Evolutionary conservation across 1,140 invertebrate species (phyloP).

Genomic region (Apis florea): DNA sequence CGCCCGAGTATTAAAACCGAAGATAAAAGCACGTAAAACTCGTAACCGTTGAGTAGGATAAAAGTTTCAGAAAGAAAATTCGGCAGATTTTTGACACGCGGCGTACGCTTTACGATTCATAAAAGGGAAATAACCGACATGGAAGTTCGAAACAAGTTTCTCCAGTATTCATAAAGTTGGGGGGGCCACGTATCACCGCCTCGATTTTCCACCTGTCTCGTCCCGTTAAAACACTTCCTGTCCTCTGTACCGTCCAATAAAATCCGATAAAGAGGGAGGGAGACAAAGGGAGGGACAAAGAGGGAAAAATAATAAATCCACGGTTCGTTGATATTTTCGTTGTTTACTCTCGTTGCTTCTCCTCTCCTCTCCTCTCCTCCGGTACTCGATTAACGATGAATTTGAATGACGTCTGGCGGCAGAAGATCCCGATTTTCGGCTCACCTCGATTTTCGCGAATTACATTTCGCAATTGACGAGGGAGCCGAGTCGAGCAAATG

Average conservation of each 20-base stretch:
- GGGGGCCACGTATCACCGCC: background rate
- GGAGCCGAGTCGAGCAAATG: conserved; percentile 65
- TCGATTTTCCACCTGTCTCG: conserved; percentile 38
- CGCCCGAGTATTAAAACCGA: background rate
- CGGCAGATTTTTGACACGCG: conserved; percentile 5
- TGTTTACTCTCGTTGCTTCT: conserved; percentile 24
- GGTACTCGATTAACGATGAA: conserved; percentile 46
- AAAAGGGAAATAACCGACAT: conserved; percentile 1
- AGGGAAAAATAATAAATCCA: conserved; percentile 39
- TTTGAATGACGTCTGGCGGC: conserved; percentile 41
- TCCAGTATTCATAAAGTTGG: conserved; percentile 11
- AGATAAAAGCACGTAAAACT: background rate
- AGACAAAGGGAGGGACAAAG: background rate
- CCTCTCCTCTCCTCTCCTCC: too few relatives aligned
- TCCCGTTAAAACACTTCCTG: conserved; percentile 8
- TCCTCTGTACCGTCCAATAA: background rate
- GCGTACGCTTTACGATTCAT: conserved; percentile 16
- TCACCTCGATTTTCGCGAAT: conserved; percentile 51
- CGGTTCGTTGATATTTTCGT: conserved; percentile 24
- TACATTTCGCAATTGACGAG: conserved; percentile 55
- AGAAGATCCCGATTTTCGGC: conserved; percentile 49
- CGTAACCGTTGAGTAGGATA: background rate
- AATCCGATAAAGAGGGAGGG: background rate
- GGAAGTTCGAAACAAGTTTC: conserved; percentile 25
- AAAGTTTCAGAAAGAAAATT: background rate